A percentile compares a stretch with the other conserved stretches of the same genome.
These are phyloP conservation scores for Tupiocoris notatus DNA, from an alignment of 2,888 invertebrate species.

Conservation along the genomic window DNA sequence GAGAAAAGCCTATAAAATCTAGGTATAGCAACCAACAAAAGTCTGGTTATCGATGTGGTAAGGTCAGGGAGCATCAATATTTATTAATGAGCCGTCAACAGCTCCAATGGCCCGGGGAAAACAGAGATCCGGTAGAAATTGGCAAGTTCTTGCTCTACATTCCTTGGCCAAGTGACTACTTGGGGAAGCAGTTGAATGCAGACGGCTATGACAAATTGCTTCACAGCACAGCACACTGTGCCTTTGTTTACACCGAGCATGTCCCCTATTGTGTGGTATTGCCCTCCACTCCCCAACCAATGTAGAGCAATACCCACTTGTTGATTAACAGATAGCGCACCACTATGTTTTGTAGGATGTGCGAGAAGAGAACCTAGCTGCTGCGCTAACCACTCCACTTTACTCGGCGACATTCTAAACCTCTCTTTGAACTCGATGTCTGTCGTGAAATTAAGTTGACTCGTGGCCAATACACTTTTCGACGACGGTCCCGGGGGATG, in stretches of 20 bases:
- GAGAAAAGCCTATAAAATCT: too few relatives aligned
- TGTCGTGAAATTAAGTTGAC: neutral
- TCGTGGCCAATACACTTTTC: neutral
- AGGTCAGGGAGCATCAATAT: too few relatives aligned
- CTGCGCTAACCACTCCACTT: neutral
- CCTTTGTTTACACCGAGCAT: conserved; percentile 8
- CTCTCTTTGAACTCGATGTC: conserved; percentile 5
- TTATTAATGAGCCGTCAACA: neutral
- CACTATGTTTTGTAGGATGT: neutral
- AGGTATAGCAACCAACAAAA: neutral
- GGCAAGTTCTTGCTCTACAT: neutral
- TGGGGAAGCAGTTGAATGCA: neutral
- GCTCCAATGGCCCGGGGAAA: neutral
- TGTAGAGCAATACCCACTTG: neutral
- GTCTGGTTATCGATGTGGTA: too few relatives aligned
- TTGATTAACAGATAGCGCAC: neutral
- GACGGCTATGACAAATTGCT: neutral
- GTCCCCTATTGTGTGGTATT: neutral
- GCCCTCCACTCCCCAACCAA: conserved; percentile 1
- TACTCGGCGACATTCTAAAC: neutral
- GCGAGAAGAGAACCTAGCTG: neutral
- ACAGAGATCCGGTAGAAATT: neutral
- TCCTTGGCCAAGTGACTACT: conserved; percentile 1
- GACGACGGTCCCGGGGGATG: neutral
- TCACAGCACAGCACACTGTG: neutral